Conservation (phyloP, 2,888 invertebrate genomes). For the Thecophora atra region DNA sequence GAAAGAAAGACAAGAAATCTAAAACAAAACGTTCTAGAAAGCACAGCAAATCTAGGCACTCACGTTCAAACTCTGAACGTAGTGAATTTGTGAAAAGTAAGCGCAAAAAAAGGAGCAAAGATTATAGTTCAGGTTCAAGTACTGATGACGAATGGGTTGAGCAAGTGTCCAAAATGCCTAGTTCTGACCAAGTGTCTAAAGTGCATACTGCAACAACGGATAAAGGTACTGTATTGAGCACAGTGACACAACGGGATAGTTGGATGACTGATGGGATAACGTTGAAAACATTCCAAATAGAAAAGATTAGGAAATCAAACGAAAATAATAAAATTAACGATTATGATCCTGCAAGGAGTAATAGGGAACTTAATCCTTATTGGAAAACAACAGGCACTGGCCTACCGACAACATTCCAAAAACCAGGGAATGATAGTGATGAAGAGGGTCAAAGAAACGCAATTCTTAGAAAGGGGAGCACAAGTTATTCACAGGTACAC, state of each 20-base stretch:
- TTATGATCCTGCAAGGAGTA: constrained; percentile 77
- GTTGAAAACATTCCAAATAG: constrained; percentile 62
- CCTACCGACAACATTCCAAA: constrained; percentile 73
- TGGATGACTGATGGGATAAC: constrained; percentile 79
- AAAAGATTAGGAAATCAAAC: constrained; percentile 66
- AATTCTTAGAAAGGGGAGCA: too few species aligned
- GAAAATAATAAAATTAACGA: constrained; percentile 70
- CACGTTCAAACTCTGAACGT: neutral
- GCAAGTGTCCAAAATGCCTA: constrained; percentile 58
- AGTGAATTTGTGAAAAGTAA: neutral
- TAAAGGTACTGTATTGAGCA: neutral
- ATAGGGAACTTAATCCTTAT: constrained; percentile 87
- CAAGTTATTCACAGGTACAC: constrained; percentile 1
- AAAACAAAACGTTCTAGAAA: constrained; percentile 46
- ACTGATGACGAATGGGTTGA: constrained; percentile 72
- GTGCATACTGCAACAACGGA: too few species aligned
- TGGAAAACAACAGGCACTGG: constrained; percentile 92
- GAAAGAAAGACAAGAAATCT: constrained; percentile 38
- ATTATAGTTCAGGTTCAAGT: constrained; percentile 2
- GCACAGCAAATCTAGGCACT: constrained; percentile 8
- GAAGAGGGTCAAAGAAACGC: too few species aligned
- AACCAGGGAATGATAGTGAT: constrained; percentile 63
- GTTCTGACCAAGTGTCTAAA: constrained; percentile 68
- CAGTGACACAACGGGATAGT: constrained; percentile 70
- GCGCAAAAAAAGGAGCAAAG: constrained; percentile 4